Conservation (phyloP, 2,797 vertebrate genomes). For the Protosalanx chinensis region DNA sequence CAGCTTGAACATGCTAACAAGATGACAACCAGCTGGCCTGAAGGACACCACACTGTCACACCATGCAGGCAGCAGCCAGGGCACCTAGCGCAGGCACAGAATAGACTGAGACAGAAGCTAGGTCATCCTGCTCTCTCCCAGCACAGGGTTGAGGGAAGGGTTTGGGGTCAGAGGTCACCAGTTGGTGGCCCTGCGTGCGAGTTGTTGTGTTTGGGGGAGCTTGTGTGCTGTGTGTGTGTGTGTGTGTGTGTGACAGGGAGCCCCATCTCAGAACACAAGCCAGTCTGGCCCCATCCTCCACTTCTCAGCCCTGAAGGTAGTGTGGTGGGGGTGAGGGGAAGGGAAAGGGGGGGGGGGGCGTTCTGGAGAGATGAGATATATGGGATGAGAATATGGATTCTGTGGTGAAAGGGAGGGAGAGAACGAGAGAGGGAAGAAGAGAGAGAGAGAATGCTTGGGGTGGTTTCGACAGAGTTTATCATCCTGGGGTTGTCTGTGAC, state of each 20-base stretch:
- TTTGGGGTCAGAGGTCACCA: too few relatives aligned
- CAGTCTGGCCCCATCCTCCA: not conserved
- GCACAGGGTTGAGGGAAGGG: not conserved
- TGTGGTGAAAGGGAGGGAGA: slow-evolving; percentile 10
- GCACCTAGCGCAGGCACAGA: not conserved
- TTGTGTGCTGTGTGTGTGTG: slow-evolving; percentile 60
- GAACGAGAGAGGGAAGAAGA: not conserved
- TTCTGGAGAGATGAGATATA: not conserved
- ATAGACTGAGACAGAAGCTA: not conserved
- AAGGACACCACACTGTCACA: too few relatives aligned
- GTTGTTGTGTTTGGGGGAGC: slow-evolving; percentile 53
- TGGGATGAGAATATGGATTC: not conserved
- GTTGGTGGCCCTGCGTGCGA: slow-evolving; percentile 16
- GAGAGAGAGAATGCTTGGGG: slow-evolving; percentile 39
- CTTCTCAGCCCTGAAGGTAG: not conserved
- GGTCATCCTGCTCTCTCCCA: not conserved
- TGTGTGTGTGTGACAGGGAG: too few relatives aligned
- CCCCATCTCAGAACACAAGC: slow-evolving; percentile 22
- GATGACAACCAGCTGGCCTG: slow-evolving; percentile 66
- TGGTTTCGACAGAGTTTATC: slow-evolving; percentile 59
- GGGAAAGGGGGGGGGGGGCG: too few relatives aligned
- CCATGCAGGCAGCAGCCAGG: not conserved
- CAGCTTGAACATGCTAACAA: slow-evolving; percentile 60
- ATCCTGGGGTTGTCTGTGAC: slow-evolving; percentile 57
- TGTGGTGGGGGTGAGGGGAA: not conserved